Percentiles rank a stretch among this genome's conserved stretches.
These are phyloP conservation scores for Plebejus anna DNA, from an alignment of 2,888 invertebrate species.

Conservation along the genomic window DNA sequence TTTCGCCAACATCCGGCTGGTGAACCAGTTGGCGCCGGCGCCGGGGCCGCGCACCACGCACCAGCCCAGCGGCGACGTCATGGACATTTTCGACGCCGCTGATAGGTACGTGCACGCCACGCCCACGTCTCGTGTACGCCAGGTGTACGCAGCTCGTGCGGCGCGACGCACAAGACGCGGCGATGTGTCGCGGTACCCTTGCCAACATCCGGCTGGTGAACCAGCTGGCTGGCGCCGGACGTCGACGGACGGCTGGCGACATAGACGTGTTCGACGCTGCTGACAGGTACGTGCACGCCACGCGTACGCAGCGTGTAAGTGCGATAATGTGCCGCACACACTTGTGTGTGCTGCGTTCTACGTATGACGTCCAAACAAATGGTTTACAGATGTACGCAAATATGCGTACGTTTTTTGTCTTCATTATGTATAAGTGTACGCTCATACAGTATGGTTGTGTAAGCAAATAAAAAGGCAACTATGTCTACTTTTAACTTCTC, in stretches of 20 bases:
- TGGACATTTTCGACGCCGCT: constrained; percentile 83
- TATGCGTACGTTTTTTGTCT: background rate
- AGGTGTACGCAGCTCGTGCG: background rate
- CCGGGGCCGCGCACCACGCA: constrained; percentile 93
- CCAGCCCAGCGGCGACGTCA: constrained; percentile 91
- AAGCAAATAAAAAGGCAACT: too few species aligned
- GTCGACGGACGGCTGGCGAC: constrained; percentile 75
- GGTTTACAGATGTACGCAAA: background rate
- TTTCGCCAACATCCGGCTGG: constrained; percentile 97
- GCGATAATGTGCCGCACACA: background rate
- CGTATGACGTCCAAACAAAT: too few species aligned
- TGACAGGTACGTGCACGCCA: background rate
- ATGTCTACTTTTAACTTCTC: too few species aligned
- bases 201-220: constrained; percentile 98
- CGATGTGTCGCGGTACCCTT: constrained; percentile 98
- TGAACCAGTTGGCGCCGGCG: constrained; percentile 91
- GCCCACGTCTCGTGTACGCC: background rate
- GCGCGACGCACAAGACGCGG: constrained; percentile 82
- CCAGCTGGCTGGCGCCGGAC: constrained; percentile 87
- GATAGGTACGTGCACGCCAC: constrained; percentile 11
- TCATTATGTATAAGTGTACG: too few species aligned
- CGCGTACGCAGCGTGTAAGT: background rate
- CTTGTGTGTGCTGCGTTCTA: too few species aligned
- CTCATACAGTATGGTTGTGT: too few species aligned
- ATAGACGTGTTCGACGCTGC: constrained; percentile 81